Evolutionary conservation across 30 jellyfish, hydroid and myxozoan species (phyloP), one percentile per base, ranked within the genome.

Genomic region (Aurelia coerulea): DNA sequence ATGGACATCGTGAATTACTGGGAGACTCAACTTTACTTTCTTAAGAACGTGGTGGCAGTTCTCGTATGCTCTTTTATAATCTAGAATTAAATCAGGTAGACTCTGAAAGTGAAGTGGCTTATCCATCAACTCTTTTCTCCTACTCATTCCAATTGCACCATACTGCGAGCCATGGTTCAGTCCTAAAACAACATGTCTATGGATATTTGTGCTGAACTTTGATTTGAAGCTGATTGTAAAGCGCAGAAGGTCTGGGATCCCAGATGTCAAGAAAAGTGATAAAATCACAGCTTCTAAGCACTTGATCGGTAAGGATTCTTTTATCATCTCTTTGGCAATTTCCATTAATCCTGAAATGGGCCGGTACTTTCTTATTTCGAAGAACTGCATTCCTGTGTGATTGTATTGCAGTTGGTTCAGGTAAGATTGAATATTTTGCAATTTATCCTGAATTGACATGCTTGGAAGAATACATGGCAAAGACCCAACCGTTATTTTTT

Each of bases 91-190:
- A 2, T 65, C 86, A 9, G 90, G 65, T 67, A 94, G 63, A 73
- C 88, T 77, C 68, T 84, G 93, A 60, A 70, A 94, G 32, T 78
- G 14, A 0, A 94, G 46, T 10, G 98, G 94, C 68, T 89, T 88
- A 62, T 89, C 88, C 97, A 88, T 89, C 58, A 94, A 73, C 59
- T 80, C 92, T 23, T 74, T 66, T 67, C 98, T 54, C 50, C 98
- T 71, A 59, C 98, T 94, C 87, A 94, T 75, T 17, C 98, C 98
- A 46, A 94, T 65, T 5, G 98, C 97, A 39, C 98, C 98, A 74
- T 78, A 91, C 74, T 34, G 54, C 41, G 90, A 51, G 29, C 91
- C 91, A 62, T 78, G 66, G 66, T 53, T 69, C 39, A 94, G 39
- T 5, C 98, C 98, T 54, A 94, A 83, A 10, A 94, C 98, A 79